phyloP scores from a whole-genome alignment of 2,797 vertebrate genomes.

The Peromyscus melanophrys region DNA sequence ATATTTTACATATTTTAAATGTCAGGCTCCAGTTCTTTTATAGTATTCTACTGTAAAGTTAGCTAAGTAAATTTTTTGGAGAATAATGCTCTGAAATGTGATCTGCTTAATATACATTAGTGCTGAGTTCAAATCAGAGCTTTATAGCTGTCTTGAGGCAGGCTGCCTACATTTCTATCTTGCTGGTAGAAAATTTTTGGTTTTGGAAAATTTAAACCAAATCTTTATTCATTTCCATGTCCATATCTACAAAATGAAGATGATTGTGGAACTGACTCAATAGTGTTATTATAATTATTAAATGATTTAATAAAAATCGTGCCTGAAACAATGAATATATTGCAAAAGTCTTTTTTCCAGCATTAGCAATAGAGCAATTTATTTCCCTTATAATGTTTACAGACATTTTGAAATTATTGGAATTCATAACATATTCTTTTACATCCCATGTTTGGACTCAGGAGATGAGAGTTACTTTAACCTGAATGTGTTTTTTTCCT shows the following conservation, averaged over 20 bases:
- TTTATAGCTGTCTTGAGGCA: not conserved
- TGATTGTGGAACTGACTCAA: not conserved
- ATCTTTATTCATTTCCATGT: not conserved
- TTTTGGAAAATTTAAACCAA: not conserved
- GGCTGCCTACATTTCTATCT: not conserved
- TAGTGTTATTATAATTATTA: not conserved
- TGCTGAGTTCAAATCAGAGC: not conserved
- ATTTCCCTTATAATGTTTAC: not conserved
- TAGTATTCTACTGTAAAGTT: not conserved
- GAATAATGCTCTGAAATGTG: not conserved
- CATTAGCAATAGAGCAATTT: fast-evolving
- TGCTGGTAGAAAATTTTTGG: not conserved
- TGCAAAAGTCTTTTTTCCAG: not conserved
- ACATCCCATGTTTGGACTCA: not conserved
- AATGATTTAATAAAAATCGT: not conserved
- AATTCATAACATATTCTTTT: too few relatives aligned
- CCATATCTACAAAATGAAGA: not conserved
- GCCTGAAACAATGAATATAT: not conserved
- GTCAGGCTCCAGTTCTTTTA: not conserved
- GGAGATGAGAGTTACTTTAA: not conserved
- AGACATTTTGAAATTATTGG: not conserved
- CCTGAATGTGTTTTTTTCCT: not conserved
- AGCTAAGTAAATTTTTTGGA: not conserved
- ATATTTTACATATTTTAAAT: not conserved
- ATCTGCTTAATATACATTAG: not conserved